phyloP scores from a whole-genome alignment of 2,113 vertebrate species.

The Stegostoma tigrinum region DNA sequence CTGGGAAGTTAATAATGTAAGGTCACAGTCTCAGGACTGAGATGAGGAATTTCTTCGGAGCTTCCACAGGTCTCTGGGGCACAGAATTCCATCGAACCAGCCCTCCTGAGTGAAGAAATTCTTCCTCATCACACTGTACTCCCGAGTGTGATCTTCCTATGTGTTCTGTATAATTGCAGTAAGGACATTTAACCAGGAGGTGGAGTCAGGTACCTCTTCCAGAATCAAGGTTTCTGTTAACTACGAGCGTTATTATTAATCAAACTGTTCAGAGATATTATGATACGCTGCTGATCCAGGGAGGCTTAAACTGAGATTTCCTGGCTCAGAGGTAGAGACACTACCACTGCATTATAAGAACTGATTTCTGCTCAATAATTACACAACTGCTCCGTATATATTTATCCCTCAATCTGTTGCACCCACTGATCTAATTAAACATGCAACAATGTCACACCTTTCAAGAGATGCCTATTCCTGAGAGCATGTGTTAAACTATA shows the following conservation, averaged over 20 bases:
- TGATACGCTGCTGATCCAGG: too few relatives aligned
- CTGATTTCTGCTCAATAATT: not conserved
- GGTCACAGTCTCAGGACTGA: too few relatives aligned
- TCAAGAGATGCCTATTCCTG: not conserved
- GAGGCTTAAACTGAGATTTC: too few relatives aligned
- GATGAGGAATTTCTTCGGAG: too few relatives aligned
- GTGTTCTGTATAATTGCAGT: not conserved
- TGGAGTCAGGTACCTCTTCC: not conserved
- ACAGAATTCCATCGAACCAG: not conserved
- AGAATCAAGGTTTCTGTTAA: not conserved
- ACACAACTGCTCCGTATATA: not conserved
- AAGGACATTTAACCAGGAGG: not conserved
- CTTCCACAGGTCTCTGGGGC: too few relatives aligned
- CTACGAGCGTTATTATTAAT: too few relatives aligned
- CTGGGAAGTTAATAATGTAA: too few relatives aligned
- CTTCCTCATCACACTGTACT: not conserved
- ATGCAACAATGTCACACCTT: not conserved
- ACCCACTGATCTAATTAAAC: not conserved
- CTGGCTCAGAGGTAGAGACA: too few relatives aligned
- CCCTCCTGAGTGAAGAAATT: not conserved
- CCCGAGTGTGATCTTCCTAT: not conserved
- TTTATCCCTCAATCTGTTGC: not conserved
- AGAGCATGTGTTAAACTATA: not conserved
- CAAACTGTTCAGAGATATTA: too few relatives aligned
- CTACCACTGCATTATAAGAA: too few relatives aligned